Base-by-base conservation (phyloP, 2,113 vertebrate species). In the Lichenostomus cassidix region DNA sequence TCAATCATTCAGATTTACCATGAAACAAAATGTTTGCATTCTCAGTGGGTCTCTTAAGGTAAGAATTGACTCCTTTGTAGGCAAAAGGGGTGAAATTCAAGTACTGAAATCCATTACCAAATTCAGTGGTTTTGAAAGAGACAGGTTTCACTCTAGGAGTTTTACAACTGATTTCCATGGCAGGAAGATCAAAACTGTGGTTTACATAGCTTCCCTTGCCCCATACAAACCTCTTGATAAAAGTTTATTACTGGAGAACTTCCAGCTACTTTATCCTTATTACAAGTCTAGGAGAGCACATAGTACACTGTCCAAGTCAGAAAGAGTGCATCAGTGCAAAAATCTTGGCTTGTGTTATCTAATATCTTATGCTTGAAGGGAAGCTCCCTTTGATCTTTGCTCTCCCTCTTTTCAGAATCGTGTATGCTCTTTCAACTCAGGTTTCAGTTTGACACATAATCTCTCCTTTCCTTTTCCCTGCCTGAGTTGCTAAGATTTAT, bases 81-180 rank as follows among this genome's bases (percentile, higher is more conserved):
- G 65, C 60, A 83, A 80, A 94, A 75, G 18, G 27, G 15, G 49
- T 78, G 56, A 94, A 96, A 94, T 58, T 74, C 33, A 64, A 37
- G 56, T 53, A 68, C 63, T 83, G 79, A 88, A 95, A 94, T 86
- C 56, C 49, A 77, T 44, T 28, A 37, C 29, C 88, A 90, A 95
- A 90, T 59, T 59, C 70, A 83, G 59, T 25, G 35, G 71, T 29
- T 88, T 76, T 29, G 5, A 58, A 14, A 65, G 83, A 70, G 50
- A 35, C 71, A 82, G 71, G 52, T 42, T 90, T 80, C 47, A 60
- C 35, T 78, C 10, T 24, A 55, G 44, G n/a, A 94, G 64, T 44
- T 93, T 56, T 83, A 60, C 39, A 70, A 74, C 75, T 81, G 79
- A 93, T 88, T 93, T 94, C 59, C 41, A 70, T 28, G 52, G 71